A percentile compares a stretch with the other conserved stretches of the same genome.
Evolutionary conservation across 2,797 vertebrate genomes (phyloP).

Genomic region (Pampus argenteus): DNA sequence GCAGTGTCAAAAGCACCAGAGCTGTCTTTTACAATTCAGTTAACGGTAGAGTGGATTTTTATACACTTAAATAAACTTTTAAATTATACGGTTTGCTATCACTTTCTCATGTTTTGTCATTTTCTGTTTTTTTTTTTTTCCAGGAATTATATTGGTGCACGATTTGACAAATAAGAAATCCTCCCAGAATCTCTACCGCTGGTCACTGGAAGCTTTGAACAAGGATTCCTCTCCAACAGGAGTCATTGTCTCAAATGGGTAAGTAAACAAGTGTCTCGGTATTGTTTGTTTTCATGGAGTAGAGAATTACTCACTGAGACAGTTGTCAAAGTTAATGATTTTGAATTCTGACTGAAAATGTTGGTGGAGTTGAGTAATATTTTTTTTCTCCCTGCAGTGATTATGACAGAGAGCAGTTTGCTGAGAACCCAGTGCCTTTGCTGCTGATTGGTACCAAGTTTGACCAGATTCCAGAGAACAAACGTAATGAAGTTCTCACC

Average conservation of each 20-base stretch:
- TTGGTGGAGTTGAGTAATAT: background rate
- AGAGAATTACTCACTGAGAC: background rate
- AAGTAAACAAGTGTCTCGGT: slow-evolving; percentile 45
- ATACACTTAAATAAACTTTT: fast-evolving
- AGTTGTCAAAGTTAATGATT: background rate
- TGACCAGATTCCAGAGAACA: slow-evolving; percentile 96
- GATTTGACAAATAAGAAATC: slow-evolving; percentile 99
- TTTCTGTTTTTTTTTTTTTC: slow-evolving; percentile 41
- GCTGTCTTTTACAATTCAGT: slow-evolving; percentile 97
- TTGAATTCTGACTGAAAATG: background rate
- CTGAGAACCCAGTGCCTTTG: slow-evolving; percentile 94
- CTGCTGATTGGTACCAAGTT: slow-evolving; percentile 97
- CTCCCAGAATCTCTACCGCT: slow-evolving; percentile 97
- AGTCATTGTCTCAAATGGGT: slow-evolving; percentile 97
- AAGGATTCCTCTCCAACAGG: slow-evolving; percentile 93
- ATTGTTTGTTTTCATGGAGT: background rate
- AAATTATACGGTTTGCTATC: background rate
- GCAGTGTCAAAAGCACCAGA: slow-evolving; percentile 96
- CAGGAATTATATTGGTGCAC: slow-evolving; percentile 97
- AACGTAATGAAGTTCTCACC: slow-evolving; percentile 93
- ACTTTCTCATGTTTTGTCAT: background rate
- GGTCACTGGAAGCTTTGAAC: slow-evolving; percentile 95
- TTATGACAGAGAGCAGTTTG: slow-evolving; percentile 96
- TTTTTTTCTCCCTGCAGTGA: slow-evolving; percentile 82
- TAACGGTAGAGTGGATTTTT: slow-evolving; percentile 87